A percentile compares a stretch with the other conserved stretches of the same genome.
Conservation (phyloP, 1,140 invertebrate genomes). For the Drosophila arizonae region DNA sequence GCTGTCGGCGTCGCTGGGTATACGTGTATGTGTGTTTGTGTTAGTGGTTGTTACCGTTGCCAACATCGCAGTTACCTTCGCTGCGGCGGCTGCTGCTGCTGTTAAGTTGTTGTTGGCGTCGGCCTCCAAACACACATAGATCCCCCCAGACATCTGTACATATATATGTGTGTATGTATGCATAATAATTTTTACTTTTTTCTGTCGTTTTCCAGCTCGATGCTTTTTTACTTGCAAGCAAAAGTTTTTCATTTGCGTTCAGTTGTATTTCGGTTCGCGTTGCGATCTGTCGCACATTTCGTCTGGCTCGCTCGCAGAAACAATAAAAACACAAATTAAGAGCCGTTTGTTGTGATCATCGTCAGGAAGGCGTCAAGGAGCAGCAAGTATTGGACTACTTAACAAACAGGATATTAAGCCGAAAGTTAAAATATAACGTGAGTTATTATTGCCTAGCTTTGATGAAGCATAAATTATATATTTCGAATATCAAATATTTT, state of each 20-base stretch:
- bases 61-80: conserved; percentile 43
- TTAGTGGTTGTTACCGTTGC: conserved; percentile 45
- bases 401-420: conserved; percentile 1
- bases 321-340: conserved; percentile 14
- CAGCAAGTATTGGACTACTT: conserved; percentile 17
- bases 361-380: conserved; percentile 18
- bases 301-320: conserved; percentile 35
- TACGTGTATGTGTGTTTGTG: conserved; percentile 32
- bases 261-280: conserved; percentile 82
- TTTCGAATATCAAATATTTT: background rate
- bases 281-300: conserved; percentile 76
- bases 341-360: conserved; percentile 1
- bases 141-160: conserved; percentile 6
- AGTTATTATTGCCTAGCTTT: conserved; percentile 31
- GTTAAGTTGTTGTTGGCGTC: conserved; percentile 47
- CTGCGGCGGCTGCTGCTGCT: conserved; percentile 39
- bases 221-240: conserved; percentile 81
- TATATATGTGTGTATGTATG: conserved; percentile 52
- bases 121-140: conserved; percentile 68
- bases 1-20: conserved; percentile 8
- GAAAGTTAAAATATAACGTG: conserved; percentile 44
- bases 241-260: conserved; percentile 82
- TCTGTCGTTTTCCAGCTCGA: conserved; percentile 74
- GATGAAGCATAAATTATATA: background rate
- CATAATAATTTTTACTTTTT: conserved; percentile 77